Evolutionary conservation across 2,888 invertebrate genomes (phyloP), one percentile per base, ranked within the genome.

Genomic region (Caradrina clavipalpis): DNA sequence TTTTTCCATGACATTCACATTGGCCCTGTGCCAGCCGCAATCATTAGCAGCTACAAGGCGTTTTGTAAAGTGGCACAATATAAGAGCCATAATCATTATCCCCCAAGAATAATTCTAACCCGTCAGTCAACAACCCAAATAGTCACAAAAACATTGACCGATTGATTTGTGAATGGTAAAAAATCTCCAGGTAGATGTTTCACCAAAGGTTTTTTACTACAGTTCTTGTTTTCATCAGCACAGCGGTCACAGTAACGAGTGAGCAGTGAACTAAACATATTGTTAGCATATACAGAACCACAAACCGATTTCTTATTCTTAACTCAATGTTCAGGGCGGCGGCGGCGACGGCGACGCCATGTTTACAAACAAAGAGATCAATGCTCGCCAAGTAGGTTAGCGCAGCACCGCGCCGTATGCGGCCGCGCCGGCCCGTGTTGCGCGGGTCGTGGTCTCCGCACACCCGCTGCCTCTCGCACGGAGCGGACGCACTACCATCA

Each of bases 321-420:
- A 67, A 71, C 66, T 67, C 60, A 73, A 63, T 76, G 77, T 78
- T 61, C 80, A 86, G 88, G 87, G 87, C 85, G 83, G 83, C 85
- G 84, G 81, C 87, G 85, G 80, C 86, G 87, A 82, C 88, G 85
- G 82, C 89, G 91, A 88, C 91, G 93, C 91, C 93, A 92, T 96
- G 96, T 96, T 96, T 96, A 96, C 94, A 95, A 96, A 96, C 96
- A 96, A 95, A 93, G 92, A 95, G 96, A 96, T 94, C 96, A 96
- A 96, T 89, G 96, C 87, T 90, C 96, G 91, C 90, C 88, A 96
- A 95, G 95, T 96, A 95, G 96, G 96, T 95, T 95, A 95, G 83
- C 91, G 89, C 92, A 90, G 90, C 90, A 85, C 84, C 86, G 87
- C 86, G 90, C 89, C 74, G 82, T 74, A 86, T 85, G 89, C 88